Conservation (phyloP, 2,888 invertebrate genomes). For the Hirtodrosophila cameraria region DNA sequence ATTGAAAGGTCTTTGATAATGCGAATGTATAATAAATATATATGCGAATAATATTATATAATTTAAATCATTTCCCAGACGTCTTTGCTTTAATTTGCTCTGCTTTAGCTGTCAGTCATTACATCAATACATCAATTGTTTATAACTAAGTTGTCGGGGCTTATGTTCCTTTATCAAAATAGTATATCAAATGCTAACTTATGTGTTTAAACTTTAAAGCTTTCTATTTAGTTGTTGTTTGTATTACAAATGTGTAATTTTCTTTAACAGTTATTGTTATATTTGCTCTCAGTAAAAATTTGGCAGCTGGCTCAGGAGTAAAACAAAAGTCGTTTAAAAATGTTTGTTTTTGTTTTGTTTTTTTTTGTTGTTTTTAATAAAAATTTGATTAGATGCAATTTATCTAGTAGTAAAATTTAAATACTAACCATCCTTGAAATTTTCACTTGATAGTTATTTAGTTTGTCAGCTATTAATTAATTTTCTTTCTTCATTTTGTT, state of each 20-base stretch:
- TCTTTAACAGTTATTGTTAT: slow-evolving; percentile 15
- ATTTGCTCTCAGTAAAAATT: slow-evolving; percentile 53
- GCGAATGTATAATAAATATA: slow-evolving; percentile 42
- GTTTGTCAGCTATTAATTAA: slow-evolving; percentile 16
- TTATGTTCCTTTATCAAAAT: slow-evolving; percentile 64
- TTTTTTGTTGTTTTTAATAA: too few relatives aligned
- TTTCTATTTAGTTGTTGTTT: slow-evolving; percentile 76
- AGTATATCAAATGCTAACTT: slow-evolving; percentile 76
- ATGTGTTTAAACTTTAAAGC: slow-evolving; percentile 74
- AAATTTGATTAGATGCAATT: slow-evolving; percentile 50
- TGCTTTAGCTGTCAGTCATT: slow-evolving; percentile 55
- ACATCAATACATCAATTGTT: slow-evolving; percentile 53
- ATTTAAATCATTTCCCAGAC: slow-evolving; percentile 35
- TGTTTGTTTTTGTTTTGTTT: too few relatives aligned
- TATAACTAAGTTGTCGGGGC: slow-evolving; percentile 48
- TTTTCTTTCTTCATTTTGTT: not conserved
- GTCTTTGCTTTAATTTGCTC: slow-evolving; percentile 8
- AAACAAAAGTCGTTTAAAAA: slow-evolving; percentile 36
- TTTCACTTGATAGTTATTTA: slow-evolving; percentile 21
- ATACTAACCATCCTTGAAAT: slow-evolving; percentile 32
- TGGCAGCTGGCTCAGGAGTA: slow-evolving; percentile 65
- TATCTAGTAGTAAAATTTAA: slow-evolving; percentile 58
- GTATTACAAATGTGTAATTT: slow-evolving; percentile 39
- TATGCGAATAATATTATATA: slow-evolving; percentile 27
- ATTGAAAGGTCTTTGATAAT: too few relatives aligned